Evolutionary conservation across 92 coral and sea anemone species (phyloP).

Genomic region (Porites cylindrica): DNA sequence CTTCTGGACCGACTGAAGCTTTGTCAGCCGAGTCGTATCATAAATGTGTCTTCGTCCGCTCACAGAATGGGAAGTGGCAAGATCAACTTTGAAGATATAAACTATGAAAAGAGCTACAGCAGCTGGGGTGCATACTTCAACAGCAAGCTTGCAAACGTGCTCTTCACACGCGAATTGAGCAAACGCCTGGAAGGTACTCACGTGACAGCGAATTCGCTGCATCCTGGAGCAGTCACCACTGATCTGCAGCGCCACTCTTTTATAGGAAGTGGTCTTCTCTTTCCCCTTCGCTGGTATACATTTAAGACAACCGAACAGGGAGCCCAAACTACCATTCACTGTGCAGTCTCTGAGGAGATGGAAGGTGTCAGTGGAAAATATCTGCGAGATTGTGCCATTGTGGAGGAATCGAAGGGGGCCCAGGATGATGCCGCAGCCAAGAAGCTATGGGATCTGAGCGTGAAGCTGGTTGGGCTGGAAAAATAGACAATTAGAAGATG

Average conservation of each 20-base stretch:
- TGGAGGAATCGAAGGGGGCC: constrained; percentile 53
- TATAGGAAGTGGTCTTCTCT: constrained; percentile 19
- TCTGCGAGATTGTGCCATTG: constrained; percentile 74
- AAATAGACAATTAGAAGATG: background rate
- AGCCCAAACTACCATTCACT: constrained; percentile 82
- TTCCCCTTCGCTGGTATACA: constrained; percentile 63
- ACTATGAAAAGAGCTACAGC: constrained; percentile 69
- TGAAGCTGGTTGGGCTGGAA: constrained; percentile 57
- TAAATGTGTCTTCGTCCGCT: constrained; percentile 74
- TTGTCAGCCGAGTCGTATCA: constrained; percentile 80
- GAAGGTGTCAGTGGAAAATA: constrained; percentile 87
- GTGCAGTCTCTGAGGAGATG: constrained; percentile 88
- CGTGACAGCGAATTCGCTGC: constrained; percentile 79
- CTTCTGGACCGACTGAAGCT: constrained; percentile 76
- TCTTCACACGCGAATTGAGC: constrained; percentile 88
- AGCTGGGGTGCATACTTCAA: constrained; percentile 67
- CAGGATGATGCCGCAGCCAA: constrained; percentile 84
- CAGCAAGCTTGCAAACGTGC: constrained; percentile 89
- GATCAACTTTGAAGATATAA: constrained; percentile 76
- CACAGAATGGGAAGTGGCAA: constrained; percentile 44
- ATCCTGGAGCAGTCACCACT: constrained; percentile 79
- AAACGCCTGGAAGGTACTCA: constrained; percentile 82
- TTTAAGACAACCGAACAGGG: constrained; percentile 76
- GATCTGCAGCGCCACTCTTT: constrained; percentile 66
- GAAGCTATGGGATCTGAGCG: constrained; percentile 88